phyloP scores from a whole-genome alignment of 2,888 invertebrate species.

The Brachylomia viminalis region DNA sequence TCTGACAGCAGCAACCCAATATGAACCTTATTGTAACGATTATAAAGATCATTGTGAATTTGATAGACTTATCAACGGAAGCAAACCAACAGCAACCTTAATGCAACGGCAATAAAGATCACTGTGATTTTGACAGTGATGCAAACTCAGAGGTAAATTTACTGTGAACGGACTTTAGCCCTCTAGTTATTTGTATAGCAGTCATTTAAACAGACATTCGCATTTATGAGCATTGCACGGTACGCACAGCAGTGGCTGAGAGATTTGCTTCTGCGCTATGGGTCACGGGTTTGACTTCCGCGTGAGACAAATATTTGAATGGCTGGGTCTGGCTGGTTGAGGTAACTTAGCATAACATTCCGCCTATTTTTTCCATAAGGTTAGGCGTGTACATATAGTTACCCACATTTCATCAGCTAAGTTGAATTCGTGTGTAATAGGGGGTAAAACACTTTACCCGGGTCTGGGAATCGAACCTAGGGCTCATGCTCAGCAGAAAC shows the following conservation, averaged over 20 bases:
- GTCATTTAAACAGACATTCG: slow-evolving; percentile 9
- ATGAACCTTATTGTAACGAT: not conserved
- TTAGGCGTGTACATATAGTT: not conserved
- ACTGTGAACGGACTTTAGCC: not conserved
- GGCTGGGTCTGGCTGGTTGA: not conserved
- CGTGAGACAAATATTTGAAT: not conserved
- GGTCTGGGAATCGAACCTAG: not conserved
- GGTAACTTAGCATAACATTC: not conserved
- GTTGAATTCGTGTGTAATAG: too few relatives aligned
- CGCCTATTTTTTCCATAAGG: too few relatives aligned
- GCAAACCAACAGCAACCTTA: not conserved
- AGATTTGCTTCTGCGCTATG: not conserved
- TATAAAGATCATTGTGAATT: not conserved
- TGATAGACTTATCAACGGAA: not conserved
- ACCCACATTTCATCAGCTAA: not conserved
- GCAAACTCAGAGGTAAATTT: not conserved
- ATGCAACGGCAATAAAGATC: not conserved
- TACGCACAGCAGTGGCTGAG: not conserved
- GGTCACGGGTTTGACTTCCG: not conserved
- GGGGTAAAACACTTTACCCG: not conserved
- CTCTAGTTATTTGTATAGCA: too few relatives aligned
- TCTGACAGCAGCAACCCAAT: not conserved
- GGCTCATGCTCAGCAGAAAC: not conserved
- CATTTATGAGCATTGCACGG: slow-evolving; percentile 24
- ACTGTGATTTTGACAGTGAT: not conserved